Evolutionary conservation across 2,797 vertebrate genomes (phyloP).

Genomic region (Phylloscopus collybita): DNA sequence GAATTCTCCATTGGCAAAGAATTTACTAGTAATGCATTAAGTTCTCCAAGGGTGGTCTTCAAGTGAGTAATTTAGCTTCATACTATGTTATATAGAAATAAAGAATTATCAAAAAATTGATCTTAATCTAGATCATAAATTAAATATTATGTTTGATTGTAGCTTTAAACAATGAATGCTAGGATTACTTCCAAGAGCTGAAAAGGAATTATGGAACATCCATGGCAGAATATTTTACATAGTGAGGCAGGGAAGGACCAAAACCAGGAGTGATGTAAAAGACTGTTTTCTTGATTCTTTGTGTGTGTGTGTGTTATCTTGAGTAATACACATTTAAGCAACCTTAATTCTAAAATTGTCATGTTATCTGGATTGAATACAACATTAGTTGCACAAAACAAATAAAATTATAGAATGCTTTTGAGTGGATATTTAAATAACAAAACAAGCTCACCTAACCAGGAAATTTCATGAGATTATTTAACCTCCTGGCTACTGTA

Average conservation of each 20-base stretch:
- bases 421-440: not conserved
- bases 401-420: not conserved
- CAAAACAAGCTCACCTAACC: not conserved
- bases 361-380: not conserved
- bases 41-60: not conserved
- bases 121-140: not conserved
- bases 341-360: not conserved
- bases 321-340: not conserved
- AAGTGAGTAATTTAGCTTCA: not conserved
- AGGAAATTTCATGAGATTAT: not conserved
- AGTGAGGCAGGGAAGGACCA: not conserved
- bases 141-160: not conserved
- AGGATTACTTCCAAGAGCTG: not conserved
- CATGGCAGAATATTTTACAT: not conserved
- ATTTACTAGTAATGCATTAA: rapidly evolving
- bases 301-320: not conserved
- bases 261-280: not conserved
- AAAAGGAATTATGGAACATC: not conserved
- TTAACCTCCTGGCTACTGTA: not conserved
- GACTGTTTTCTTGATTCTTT: not conserved
- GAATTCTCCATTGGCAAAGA: not conserved
- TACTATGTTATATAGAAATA: not conserved
- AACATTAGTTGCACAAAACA: not conserved
- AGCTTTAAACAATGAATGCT: not conserved
- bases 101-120: not conserved